Percentiles rank a stretch among this genome's conserved stretches.
phyloP scores from a whole-genome alignment of 2,888 invertebrate genomes.

The Seira musarum region DNA sequence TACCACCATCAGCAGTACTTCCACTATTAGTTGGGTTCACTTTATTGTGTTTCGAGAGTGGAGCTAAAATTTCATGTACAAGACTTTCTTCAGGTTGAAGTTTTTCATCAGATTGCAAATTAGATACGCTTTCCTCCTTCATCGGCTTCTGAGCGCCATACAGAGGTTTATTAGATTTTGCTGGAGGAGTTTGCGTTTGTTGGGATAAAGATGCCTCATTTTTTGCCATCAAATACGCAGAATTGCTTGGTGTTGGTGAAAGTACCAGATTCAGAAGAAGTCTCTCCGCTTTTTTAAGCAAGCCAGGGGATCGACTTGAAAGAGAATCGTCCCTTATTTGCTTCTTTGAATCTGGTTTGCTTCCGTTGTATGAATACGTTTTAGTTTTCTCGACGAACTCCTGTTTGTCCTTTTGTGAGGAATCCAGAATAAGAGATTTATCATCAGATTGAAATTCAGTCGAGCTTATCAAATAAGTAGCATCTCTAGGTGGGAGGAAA shows the following conservation, averaged over 20 bases:
- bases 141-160: neutral
- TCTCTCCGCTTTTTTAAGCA: neutral
- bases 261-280: too few species aligned
- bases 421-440: conserved; percentile 23
- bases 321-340: too few species aligned
- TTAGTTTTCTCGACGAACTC: neutral
- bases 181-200: neutral
- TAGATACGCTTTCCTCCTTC: conserved; percentile 13
- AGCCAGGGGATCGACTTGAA: too few species aligned
- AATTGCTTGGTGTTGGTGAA: too few species aligned
- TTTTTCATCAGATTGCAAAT: conserved; percentile 9
- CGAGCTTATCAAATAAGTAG: conserved; percentile 52
- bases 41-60: neutral
- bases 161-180: conserved; percentile 1
- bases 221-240: too few species aligned
- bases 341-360: too few species aligned
- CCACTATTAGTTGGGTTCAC: too few species aligned
- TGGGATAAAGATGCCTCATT: conserved; percentile 5
- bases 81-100: neutral
- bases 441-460: conserved; percentile 32
- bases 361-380: neutral
- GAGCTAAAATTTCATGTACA: neutral
- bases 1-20: too few species aligned
- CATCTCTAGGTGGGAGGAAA: conserved; percentile 67
- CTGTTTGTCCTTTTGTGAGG: neutral